Evolutionary conservation across 2,797 vertebrate genomes (phyloP), one percentile per base, ranked within the genome.

Genomic region (Cottoperca gobio): DNA sequence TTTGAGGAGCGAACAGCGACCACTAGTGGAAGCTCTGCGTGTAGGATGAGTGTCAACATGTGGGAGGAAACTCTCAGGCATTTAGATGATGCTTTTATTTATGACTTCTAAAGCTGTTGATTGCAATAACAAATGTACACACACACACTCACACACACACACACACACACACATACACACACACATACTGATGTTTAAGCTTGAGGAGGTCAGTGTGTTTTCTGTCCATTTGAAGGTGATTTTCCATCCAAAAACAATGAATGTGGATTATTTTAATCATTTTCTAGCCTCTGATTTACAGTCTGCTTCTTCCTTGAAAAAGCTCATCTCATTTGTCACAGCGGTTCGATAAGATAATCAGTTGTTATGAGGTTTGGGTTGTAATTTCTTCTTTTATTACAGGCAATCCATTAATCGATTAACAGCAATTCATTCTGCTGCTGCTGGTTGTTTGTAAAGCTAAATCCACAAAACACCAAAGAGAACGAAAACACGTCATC

Each of bases 21-120:
- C 93, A 94, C 97, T 97, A 96, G 96, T 55, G 97, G 96, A 39
- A 78, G 52, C 21, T 54, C 9, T 48, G 40, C 1, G 76, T 14
- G 28, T 54, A 21, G 61, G 61, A 31, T 6, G 24, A 19, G 26
- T 48, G 86, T 88, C 91, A 93, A 91, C 90, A 79, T 57, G 60
- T 45, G 21, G 5, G 40, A 37, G 9, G 65, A 23, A 11, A 39
- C n/a, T 43, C n/a, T n/a, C 35, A 17, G 49, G 14, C 21, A 8
- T 67, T 54, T 11, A 35, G 11, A 26, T 50, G 67, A 46, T 13
- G 57, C 13, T 65, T 8, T 35, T 31, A 23, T 39, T 17, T 58
- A 4, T 63, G 48, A 24, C 23, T 39, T 12, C 33, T 14, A 10
- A 19, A 16, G 42, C 35, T 35, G 24, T 16, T 13, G 31, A 7